Base-by-base conservation (phyloP, 2,888 invertebrate genomes). In the Lordiphosa andalusiaca region DNA sequence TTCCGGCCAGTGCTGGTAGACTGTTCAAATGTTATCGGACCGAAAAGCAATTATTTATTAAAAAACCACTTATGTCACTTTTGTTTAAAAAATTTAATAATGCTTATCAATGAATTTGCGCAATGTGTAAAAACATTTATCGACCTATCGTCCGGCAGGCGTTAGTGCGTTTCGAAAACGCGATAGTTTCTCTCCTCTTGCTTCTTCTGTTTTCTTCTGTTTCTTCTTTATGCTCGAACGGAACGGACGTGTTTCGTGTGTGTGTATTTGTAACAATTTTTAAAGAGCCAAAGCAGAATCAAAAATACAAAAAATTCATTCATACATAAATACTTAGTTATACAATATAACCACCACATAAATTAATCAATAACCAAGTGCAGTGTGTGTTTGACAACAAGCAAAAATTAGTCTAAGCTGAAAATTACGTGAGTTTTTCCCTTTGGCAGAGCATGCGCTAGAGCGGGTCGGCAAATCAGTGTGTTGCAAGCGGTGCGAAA, bases 391-490 rank as follows among this genome's bases (percentile, higher is more conserved):
- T 25, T 30, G 10, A 30, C 30, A 30, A 30, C 30, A 16, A 44
- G 16, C 3, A 6, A 10, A 16, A 33, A 33, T 44, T 10, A 44
- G 16, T 44, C 10, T 12, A 30, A 25, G 30, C 13, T 13, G 6
- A 19, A 44, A 44, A 33, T 33, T 6, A 44, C 16, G 16, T 6
- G 33, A 33, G 44, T 44, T 44, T 25, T 19, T 25, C 33, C 12
- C 44, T n/a, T 33, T 33, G 19, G 33, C 44, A 33, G 44, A 30
- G 16, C 33, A 44, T 44, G 44, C 30, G 44, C 10, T 44, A 44
- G 44, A 44, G 16, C 10, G 44, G 33, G 44, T 33, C 44, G 44
- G 44, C 44, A 33, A 16, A 44, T 44, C 30, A 30, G 13, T 6
- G 42, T 42, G 42, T 25, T 30, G 30, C 42, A 44, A 44, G 44